These are phyloP conservation scores for Calidris pygmaea DNA, from an alignment of 2,113 vertebrate species.

Conservation along the genomic window DNA sequence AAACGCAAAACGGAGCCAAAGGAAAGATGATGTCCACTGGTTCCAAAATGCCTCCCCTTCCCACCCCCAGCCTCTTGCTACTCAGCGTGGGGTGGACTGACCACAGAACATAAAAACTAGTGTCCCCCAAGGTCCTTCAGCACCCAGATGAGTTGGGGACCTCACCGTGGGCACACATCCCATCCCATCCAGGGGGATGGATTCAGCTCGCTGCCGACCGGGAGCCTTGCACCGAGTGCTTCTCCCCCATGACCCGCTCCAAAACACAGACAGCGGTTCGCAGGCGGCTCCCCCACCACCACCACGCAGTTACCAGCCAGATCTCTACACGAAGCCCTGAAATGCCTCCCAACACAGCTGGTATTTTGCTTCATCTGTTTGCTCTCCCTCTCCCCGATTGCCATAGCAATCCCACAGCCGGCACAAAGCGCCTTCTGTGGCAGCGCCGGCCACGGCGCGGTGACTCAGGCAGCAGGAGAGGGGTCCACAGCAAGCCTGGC, in stretches of 20 bases:
- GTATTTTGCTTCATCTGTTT: conserved; percentile 14
- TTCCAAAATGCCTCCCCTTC: background rate
- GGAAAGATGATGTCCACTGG: fast-evolving
- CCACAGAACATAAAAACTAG: background rate
- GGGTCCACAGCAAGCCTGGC: background rate
- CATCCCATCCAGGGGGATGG: background rate
- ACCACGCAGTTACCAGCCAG: background rate
- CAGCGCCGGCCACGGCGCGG: background rate
- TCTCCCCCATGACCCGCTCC: background rate
- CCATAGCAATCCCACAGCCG: background rate
- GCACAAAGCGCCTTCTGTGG: conserved; percentile 62
- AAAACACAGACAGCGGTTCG: fast-evolving
- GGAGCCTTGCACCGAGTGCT: fast-evolving
- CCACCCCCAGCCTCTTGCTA: fast-evolving
- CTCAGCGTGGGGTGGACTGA: background rate
- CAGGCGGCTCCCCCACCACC: background rate
- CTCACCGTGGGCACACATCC: background rate
- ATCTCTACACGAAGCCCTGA: background rate
- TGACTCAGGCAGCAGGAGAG: conserved; percentile 9
- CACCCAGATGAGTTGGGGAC: background rate
- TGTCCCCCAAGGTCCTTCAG: background rate
- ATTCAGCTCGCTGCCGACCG: fast-evolving
- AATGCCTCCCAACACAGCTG: background rate
- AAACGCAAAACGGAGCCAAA: fast-evolving
- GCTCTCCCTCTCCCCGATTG: conserved; percentile 41